Percentiles rank a stretch among this genome's conserved stretches.
These are phyloP conservation scores for Gymnoscopelus microlampas DNA, from an alignment of 2,797 vertebrate species.

Conservation along the genomic window DNA sequence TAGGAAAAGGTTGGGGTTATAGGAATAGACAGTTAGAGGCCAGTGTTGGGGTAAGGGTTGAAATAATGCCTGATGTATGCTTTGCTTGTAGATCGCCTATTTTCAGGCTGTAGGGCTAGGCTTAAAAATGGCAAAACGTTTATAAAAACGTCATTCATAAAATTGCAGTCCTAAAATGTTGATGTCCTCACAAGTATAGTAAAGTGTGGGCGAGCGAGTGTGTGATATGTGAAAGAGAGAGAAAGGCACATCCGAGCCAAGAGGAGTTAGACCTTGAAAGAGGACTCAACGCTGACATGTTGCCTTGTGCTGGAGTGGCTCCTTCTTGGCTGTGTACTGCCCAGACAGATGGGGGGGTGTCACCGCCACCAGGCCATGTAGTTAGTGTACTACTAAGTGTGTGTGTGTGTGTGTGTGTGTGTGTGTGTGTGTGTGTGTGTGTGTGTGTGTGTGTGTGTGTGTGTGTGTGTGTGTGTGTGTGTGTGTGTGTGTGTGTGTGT, in stretches of 20 bases:
- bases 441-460: constrained; percentile 1
- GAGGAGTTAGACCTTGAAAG: not conserved
- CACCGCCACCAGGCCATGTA: constrained; percentile 33
- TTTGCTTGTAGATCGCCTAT: too few species aligned
- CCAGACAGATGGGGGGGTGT: constrained; percentile 49
- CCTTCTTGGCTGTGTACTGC: constrained; percentile 27
- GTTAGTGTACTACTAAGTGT: constrained; percentile 26
- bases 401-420: constrained; percentile 17
- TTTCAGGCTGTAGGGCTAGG: too few species aligned
- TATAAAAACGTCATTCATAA: too few species aligned
- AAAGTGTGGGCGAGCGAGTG: too few species aligned
- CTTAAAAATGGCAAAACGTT: too few species aligned
- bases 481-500: constrained; percentile 14
- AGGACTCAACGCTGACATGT: not conserved
- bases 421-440: constrained; percentile 9
- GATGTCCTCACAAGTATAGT: too few species aligned
- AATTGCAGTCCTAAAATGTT: too few species aligned
- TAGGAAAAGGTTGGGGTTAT: too few species aligned
- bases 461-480: not conserved
- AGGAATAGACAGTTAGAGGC: too few species aligned
- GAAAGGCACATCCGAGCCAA: not conserved
- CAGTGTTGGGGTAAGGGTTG: too few species aligned
- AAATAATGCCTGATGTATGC: too few species aligned
- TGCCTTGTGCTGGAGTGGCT: not conserved
- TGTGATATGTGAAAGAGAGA: not conserved